Evolutionary conservation across 1,140 invertebrate genomes (phyloP), one percentile per base, ranked within the genome.

Genomic region (Anthonomus grandis): DNA sequence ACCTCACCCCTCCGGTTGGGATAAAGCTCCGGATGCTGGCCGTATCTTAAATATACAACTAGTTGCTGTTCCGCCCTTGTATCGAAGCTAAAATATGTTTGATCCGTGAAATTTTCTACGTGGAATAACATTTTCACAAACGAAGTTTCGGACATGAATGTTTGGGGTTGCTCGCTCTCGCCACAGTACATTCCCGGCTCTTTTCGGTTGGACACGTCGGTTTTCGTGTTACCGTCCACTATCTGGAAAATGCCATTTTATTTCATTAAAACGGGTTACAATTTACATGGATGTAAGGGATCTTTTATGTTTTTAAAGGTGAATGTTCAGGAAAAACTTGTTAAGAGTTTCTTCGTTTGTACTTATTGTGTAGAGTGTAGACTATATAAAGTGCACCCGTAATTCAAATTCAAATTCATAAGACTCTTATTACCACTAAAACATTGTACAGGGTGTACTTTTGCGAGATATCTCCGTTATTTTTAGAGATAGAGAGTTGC

Each of bases 71-170:
- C 91, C 2, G 90, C 90, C 57, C 90, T 72, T 0, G 85, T 84
- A 63, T 87, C 85, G 71, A 89, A 87, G 60, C 84, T 85, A 68
- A 87, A 84, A 74, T 88, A 89, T 15, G 87, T 89, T 72, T 94
- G 91, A 71, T 94, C 89, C 2, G 91, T 93, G 76, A 93, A 94
- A 72, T 93, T 93, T 69, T 94, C 90, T 18, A 89, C 86, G 72
- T 92, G 89, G 76, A 95, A 94, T 36, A 93, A 80, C 22, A 95
- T 83, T 68, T 90, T 90, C 8, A 95, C 91, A 73, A 92, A 90
- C 67, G 87, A 91, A 9, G 91, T 95, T 76, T 95, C 92, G 10
- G 91, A 94, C 67, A 95, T 94, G 77, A 94, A 95, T 4, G 90
- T 93, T 74, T 94, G 90, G 0, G 91, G 89, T 64, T 93, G 91